phyloP scores from a whole-genome alignment of 2,113 vertebrate species.

The Mastomys natalensis region DNA sequence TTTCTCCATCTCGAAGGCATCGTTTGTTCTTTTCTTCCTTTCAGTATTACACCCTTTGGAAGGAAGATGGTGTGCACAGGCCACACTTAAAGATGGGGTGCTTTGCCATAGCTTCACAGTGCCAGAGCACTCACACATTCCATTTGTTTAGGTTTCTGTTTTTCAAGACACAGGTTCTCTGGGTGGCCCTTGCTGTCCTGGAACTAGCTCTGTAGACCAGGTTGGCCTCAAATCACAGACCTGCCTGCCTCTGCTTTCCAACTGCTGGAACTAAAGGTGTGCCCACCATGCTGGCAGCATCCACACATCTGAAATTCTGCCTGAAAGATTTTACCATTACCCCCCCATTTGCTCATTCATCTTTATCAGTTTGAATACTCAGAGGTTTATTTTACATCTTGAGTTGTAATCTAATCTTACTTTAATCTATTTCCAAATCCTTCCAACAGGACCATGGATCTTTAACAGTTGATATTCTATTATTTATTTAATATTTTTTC shows the following conservation, averaged over 20 bases:
- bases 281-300: not conserved
- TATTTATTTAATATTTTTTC: not conserved
- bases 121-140: not conserved
- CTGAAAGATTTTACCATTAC: not conserved
- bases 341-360: not conserved
- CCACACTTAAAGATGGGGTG: not conserved
- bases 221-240: not conserved
- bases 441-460: not conserved
- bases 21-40: not conserved
- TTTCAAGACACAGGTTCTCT: not conserved
- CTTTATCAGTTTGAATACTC: not conserved
- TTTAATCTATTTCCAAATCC: not conserved
- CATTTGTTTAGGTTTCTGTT: too few species aligned
- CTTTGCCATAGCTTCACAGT: not conserved
- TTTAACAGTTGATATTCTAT: not conserved
- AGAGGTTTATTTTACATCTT: not conserved
- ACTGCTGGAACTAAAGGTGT: not conserved
- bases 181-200: not conserved
- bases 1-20: not conserved
- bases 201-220: not conserved
- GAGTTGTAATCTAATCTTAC: not conserved
- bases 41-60: not conserved
- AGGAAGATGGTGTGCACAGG: not conserved
- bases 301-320: not conserved
- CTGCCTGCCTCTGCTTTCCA: not conserved